These are phyloP conservation scores for Syngnathus typhle DNA, from an alignment of 2,113 vertebrate species.

Conservation along the genomic window DNA sequence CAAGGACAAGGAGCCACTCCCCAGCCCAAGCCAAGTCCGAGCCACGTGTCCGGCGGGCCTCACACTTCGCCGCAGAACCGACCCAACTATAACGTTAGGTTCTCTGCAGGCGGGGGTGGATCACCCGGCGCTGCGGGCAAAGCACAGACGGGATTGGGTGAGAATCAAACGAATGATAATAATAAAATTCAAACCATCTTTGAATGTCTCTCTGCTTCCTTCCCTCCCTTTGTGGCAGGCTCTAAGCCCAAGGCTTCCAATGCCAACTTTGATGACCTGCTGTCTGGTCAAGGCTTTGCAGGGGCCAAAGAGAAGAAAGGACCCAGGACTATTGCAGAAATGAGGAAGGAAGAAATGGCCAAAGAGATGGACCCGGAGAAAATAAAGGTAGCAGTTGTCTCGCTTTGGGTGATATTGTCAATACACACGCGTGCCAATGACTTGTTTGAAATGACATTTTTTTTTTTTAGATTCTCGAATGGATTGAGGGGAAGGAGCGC, in stretches of 20 bases:
- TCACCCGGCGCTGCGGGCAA: conserved; percentile 74
- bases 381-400: conserved; percentile 76
- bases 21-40: conserved; percentile 68
- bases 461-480: conserved; percentile 83
- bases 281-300: conserved; percentile 93
- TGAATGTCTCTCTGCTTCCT: not conserved
- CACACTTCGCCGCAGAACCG: conserved; percentile 90
- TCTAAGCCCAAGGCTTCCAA: conserved; percentile 78
- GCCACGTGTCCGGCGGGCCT: conserved; percentile 72
- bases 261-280: conserved; percentile 90
- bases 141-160: conserved; percentile 72
- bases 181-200: too few species aligned
- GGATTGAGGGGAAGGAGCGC: conserved; percentile 98
- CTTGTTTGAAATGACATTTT: conserved; percentile 8
- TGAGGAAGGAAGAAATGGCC: conserved; percentile 99
- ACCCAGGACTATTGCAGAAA: conserved; percentile 95
- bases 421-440: not conserved
- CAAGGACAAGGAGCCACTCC: conserved; percentile 43
- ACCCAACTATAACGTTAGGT: conserved; percentile 95
- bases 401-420: not conserved
- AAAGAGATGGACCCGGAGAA: conserved; percentile 99
- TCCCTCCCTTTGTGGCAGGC: conserved; percentile 65
- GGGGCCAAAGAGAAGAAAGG: conserved; percentile 91
- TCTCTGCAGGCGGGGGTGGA: conserved; percentile 75
- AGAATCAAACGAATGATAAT: conserved; percentile 37